Conservation (phyloP, 2,888 invertebrate species). For the Yponomeuta sedellus region DNA sequence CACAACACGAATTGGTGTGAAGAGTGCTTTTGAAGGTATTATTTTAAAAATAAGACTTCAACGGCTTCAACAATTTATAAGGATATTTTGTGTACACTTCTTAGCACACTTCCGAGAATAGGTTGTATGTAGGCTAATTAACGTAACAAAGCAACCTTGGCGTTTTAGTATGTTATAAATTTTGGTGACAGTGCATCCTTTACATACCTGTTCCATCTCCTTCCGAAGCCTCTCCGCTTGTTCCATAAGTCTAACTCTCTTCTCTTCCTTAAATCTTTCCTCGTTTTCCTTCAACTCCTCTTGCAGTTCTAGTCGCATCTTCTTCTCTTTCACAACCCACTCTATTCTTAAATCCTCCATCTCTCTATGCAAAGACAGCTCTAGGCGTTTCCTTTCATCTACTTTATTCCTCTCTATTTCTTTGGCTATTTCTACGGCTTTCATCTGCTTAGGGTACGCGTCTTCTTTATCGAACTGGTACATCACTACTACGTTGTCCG, state of each 20-base stretch:
- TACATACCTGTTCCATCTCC: conserved; percentile 64
- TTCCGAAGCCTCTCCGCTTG: conserved; percentile 60
- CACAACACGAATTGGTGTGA: no score
- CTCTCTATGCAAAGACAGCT: conserved; percentile 65
- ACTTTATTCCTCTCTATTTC: conserved; percentile 63
- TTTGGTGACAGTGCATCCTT: background rate
- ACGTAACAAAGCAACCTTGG: no score
- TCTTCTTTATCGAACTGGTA: conserved; percentile 67
- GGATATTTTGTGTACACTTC: no score
- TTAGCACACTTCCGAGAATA: no score
- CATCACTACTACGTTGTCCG: conserved; percentile 65
- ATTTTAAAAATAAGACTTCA: no score
- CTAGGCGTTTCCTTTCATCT: conserved; percentile 59
- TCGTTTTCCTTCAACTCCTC: conserved; percentile 70
- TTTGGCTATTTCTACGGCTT: conserved; percentile 53
- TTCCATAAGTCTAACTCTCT: conserved; percentile 56
- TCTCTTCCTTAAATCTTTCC: conserved; percentile 58
- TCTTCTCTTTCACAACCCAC: conserved; percentile 58
- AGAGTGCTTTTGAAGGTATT: no score
- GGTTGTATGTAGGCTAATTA: no score
- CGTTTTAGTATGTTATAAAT: background rate
- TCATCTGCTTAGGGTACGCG: conserved; percentile 27
- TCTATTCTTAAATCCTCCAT: conserved; percentile 62
- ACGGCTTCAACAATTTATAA: no score
- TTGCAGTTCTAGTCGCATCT: conserved; percentile 63